Evolutionary conservation across 2,113 vertebrate species (phyloP).

Genomic region (Lontra canadensis): DNA sequence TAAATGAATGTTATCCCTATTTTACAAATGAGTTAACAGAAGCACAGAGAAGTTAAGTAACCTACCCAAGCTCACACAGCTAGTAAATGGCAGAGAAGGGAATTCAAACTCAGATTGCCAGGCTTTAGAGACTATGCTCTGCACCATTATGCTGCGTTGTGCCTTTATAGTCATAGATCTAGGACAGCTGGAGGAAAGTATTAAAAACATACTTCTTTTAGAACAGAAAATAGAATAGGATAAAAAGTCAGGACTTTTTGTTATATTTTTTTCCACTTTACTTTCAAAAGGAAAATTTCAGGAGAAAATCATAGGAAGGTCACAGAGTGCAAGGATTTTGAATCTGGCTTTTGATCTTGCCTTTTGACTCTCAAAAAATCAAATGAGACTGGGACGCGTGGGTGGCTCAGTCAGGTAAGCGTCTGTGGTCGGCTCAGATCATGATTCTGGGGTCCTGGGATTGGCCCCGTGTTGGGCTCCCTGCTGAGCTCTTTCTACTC

Average conservation of each 20-base stretch:
- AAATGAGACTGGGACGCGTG: not conserved
- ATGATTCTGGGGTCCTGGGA: not conserved
- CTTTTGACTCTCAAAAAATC: not conserved
- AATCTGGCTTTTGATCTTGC: not conserved
- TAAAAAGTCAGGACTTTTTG: not conserved
- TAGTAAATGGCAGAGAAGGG: not conserved
- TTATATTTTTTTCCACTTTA: not conserved
- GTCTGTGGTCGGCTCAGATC: not conserved
- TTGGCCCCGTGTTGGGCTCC: not conserved
- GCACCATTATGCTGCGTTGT: not conserved
- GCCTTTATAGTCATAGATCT: not conserved
- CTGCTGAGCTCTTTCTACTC: not conserved
- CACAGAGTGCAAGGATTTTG: not conserved
- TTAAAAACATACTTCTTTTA: not conserved
- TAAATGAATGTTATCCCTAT: not conserved
- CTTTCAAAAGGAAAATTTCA: slow-evolving; percentile 36
- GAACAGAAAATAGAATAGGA: not conserved
- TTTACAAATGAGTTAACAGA: not conserved
- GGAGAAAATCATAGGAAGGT: not conserved
- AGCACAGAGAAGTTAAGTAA: not conserved
- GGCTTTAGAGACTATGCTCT: not conserved
- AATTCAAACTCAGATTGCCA: not conserved
- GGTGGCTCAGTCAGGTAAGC: not conserved
- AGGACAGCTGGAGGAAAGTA: not conserved
- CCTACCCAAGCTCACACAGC: not conserved